Evolutionary conservation across 2,113 vertebrate species (phyloP), one percentile per base, ranked within the genome.

Genomic region (Neolamprologus cancellatus): DNA sequence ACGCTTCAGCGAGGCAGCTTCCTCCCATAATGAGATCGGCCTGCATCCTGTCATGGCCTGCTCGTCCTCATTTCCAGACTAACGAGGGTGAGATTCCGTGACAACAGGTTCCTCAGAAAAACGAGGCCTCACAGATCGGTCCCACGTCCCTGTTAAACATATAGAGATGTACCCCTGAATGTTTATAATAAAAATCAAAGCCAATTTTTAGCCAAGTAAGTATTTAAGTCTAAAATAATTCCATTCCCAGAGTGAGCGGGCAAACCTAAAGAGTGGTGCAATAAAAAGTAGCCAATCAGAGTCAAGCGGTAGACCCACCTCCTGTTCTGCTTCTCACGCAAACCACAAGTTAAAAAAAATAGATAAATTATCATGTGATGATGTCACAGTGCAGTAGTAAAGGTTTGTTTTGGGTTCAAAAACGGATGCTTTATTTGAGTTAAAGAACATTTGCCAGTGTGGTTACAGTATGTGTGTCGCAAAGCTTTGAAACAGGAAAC

Each of bases 11-110:
- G 30, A 78, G 89, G 83, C 64, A 48, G 44, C 83, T 88, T 88
- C 76, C 30, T 83, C 32, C n/a, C 66, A 76, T 94, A 94, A 96
- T 93, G 92, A 93, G 88, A 57, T 76, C 10, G 8, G 74, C 20
- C 15, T 53, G 76, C n/a, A 6, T 82, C 89, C 84, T 82, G 83
- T 87, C 84, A 79, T 48, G 15, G 20, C 79, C 54, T 11, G 28
- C 66, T 48, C 20, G 46, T 78, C 93, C 93, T 85, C 91, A 71
- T 92, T 94, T 91, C 86, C 44, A 84, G 79, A 64, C 69, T 84
- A 92, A 94, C 76, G n/a, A 91, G 90, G 89, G 54, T 36, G 87
- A 74, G 64, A 91, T 90, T 48, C 50, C 13, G 44, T 81, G 85
- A 81, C 76, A 55, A 79, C 5, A 34, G 15, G 32, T 13, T 23